phyloP scores from a whole-genome alignment of 2,888 invertebrate species.

The Tiliacea citrago region DNA sequence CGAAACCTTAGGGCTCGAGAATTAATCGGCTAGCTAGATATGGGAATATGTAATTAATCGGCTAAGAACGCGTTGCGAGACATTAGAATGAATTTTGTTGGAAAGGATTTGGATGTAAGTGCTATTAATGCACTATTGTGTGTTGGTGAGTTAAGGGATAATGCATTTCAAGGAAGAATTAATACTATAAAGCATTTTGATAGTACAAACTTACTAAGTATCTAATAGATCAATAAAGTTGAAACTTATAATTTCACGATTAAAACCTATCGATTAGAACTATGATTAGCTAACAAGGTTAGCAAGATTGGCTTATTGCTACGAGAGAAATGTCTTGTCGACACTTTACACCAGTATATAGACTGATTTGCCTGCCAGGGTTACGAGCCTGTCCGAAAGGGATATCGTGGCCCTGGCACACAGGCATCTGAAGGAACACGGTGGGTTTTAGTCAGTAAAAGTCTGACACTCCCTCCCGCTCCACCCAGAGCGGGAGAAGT shows the following conservation, averaged over 20 bases:
- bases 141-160: background rate
- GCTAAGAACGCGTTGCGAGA: background rate
- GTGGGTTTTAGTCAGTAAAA: too few species aligned
- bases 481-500: too few species aligned
- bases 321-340: background rate
- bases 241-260: background rate
- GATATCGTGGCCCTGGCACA: too few species aligned
- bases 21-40: slow-evolving; percentile 29
- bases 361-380: too few species aligned
- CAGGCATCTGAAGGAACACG: too few species aligned
- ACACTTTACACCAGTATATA: background rate
- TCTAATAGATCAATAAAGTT: background rate
- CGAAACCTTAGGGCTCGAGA: slow-evolving; percentile 31
- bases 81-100: slow-evolving; percentile 7
- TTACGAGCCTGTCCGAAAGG: too few species aligned
- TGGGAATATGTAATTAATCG: slow-evolving; percentile 29
- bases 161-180: background rate
- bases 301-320: background rate
- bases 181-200: background rate
- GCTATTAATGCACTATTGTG: slow-evolving; percentile 10
- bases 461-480: too few species aligned
- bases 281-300: background rate
- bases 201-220: background rate
- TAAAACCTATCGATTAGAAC: background rate
- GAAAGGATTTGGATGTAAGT: background rate